Evolutionary conservation across 2,888 invertebrate species (phyloP).

Genomic region (Eupithecia insigniata): DNA sequence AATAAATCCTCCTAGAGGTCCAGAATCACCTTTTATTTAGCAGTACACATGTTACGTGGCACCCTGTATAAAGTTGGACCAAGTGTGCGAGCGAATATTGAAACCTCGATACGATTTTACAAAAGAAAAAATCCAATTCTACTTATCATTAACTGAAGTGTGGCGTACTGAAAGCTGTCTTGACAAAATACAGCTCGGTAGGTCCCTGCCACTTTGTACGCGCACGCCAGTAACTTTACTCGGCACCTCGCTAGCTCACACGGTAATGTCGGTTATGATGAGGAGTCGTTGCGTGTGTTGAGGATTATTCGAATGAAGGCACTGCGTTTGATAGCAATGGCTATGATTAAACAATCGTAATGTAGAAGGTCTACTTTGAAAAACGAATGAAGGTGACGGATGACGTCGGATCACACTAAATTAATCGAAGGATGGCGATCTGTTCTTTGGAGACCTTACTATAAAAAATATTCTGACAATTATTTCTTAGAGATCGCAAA

Average conservation of each 20-base stretch:
- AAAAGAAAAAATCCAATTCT: background rate
- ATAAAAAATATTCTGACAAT: background rate
- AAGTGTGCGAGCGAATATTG: background rate
- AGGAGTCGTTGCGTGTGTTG: background rate
- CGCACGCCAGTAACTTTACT: background rate
- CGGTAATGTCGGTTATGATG: background rate
- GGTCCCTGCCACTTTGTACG: background rate
- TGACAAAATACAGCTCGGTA: background rate
- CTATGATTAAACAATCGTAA: background rate
- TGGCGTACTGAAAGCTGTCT: background rate
- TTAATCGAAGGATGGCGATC: background rate
- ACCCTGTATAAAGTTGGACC: too few species aligned
- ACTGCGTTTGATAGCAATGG: background rate
- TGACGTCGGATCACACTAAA: background rate
- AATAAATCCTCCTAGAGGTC: too few species aligned
- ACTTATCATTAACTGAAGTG: background rate
- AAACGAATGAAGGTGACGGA: background rate
- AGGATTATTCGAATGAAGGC: background rate
- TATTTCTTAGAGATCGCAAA: background rate
- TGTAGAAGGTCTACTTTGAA: background rate
- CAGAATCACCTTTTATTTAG: too few species aligned
- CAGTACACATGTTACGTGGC: too few species aligned
- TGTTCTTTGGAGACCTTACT: too few species aligned
- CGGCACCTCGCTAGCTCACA: conserved; percentile 4
- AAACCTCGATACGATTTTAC: background rate